phyloP scores from a whole-genome alignment of 2,113 vertebrate genomes.

The Corythoichthys intestinalis region DNA sequence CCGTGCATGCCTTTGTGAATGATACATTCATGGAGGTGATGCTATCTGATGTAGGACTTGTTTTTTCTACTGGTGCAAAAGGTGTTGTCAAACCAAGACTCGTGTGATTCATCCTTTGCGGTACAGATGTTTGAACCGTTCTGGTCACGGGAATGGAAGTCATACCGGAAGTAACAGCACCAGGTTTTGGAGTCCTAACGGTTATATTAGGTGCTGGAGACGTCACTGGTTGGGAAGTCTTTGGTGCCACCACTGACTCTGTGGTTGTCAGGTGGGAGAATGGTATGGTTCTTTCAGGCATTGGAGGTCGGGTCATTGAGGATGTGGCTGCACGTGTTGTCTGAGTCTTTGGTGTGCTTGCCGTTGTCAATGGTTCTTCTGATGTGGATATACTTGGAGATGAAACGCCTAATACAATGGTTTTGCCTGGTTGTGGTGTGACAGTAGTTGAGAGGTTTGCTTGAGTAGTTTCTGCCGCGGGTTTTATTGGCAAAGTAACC shows the following conservation, averaged over 20 bases:
- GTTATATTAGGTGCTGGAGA: conserved; percentile 4
- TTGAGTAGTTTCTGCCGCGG: conserved; percentile 29
- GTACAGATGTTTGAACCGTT: background rate
- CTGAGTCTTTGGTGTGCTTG: conserved; percentile 2
- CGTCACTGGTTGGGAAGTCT: conserved; percentile 11
- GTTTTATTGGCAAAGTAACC: conserved; percentile 51
- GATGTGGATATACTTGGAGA: conserved; percentile 20
- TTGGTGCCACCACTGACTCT: conserved; percentile 8
- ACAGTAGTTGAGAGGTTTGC: conserved; percentile 22
- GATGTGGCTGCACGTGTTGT: conserved; percentile 15
- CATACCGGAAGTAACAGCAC: background rate
- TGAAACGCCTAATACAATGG: conserved; percentile 17
- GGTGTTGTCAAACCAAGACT: conserved; percentile 12
- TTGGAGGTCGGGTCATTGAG: background rate
- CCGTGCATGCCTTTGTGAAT: conserved; percentile 64
- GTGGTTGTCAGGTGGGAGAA: conserved; percentile 19
- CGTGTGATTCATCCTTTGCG: conserved; percentile 16
- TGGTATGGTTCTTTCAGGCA: conserved; percentile 13
- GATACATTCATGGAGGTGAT: conserved; percentile 28
- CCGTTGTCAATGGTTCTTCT: conserved; percentile 11
- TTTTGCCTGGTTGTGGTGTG: conserved; percentile 11
- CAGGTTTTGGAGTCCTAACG: conserved; percentile 23
- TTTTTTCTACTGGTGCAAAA: conserved; percentile 9
- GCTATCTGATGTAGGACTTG: conserved; percentile 13
- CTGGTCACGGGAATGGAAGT: conserved; percentile 11